A percentile compares a stretch with the other conserved stretches of the same genome.
Conservation (phyloP, 2,888 invertebrate species). For the Erynnis tages region DNA sequence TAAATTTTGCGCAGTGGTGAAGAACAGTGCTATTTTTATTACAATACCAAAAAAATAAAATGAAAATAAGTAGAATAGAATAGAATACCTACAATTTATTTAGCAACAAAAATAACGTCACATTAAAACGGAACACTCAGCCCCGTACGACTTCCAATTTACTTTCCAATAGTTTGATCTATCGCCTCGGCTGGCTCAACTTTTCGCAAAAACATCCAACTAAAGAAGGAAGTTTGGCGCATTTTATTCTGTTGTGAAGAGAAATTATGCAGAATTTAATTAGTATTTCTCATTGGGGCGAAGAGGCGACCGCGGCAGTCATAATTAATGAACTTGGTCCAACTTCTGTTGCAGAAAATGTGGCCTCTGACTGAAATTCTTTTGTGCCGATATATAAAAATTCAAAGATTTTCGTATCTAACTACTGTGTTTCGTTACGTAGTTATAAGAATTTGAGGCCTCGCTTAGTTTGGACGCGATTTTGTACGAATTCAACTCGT, state of each 20-base stretch:
- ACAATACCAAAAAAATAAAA: too few species aligned
- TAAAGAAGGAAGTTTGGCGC: constrained; percentile 22
- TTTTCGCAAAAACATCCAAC: constrained; percentile 22
- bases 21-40: too few species aligned
- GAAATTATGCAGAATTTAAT: constrained; percentile 35
- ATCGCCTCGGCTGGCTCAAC: background rate
- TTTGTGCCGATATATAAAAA: background rate
- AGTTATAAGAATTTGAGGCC: too few species aligned
- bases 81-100: too few species aligned
- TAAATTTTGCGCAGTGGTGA: too few species aligned
- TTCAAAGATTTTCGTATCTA: too few species aligned
- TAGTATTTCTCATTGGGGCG: constrained; percentile 30
- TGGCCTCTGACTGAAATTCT: background rate
- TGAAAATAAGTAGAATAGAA: too few species aligned
- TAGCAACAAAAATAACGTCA: too few species aligned
- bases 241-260: constrained; percentile 31
- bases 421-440: too few species aligned
- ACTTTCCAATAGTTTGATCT: constrained; percentile 5
- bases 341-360: constrained; percentile 23
- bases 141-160: background rate
- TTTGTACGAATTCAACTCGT: too few species aligned
- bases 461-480: too few species aligned
- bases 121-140: too few species aligned
- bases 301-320: constrained; percentile 24
- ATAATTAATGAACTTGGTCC: constrained; percentile 27